Evolutionary conservation across 1,140 invertebrate genomes (phyloP), one percentile per base, ranked within the genome.

Genomic region (Drosophila prosaltans): DNA sequence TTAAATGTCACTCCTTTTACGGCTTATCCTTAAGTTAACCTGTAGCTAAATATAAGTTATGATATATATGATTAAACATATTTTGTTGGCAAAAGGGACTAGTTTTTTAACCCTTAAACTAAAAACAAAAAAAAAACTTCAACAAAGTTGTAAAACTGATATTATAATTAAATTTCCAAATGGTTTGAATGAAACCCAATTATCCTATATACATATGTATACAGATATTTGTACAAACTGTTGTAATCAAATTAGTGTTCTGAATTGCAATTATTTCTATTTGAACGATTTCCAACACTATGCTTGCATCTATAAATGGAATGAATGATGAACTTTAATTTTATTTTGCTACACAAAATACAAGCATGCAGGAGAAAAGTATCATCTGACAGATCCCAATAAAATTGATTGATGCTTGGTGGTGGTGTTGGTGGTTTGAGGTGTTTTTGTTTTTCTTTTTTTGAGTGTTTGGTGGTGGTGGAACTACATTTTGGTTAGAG

Each of bases 361-460:
- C 57, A 32, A 61, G 72, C 74, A 76, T 75, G 74, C 74, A 75
- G 65, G 73, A 73, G 73, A 73, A 43, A 59, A 72, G 61, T 74
- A 26, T 16, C 28, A 30, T 55, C 60, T 66, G 21, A 41, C 60
- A 64, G 30, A n/a, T 74, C 59, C 68, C 65, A 69, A 63, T 66
- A 74, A 16, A 40, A 62, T 57, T 60, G 43, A 75, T 65, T 39
- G 59, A 43, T 51, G 74, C 57, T 59, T 76, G 74, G 69, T 54
- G 58, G 41, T 62, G 54, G 51, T 62, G 30, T 65, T 63, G 39
- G 57, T 43, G 32, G 45, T 73, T 74, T 32, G 55, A 64, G 36
- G 69, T 54, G 58, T 32, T 62, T 41, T 40, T 62, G 30, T 64
- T 63, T 73, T 43, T 54, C 28, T 30, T 30, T 30, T 30, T 30